Evolutionary conservation across 2,888 invertebrate species (phyloP).

Genomic region (Pollenia griseotomentosa): DNA sequence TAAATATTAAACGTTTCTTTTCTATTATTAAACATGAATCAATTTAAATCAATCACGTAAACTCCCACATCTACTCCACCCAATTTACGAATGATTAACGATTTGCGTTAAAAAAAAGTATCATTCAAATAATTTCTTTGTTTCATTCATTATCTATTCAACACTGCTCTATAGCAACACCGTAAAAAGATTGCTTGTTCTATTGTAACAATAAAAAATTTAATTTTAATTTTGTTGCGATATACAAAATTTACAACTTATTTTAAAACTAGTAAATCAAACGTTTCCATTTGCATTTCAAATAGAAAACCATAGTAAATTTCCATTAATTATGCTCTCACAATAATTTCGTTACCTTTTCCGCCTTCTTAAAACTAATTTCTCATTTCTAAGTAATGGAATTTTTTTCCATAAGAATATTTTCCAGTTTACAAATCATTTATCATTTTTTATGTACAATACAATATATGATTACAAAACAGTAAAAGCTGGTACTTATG

Average conservation of each 20-base stretch:
- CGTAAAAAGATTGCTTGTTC: neutral
- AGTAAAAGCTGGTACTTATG: neutral
- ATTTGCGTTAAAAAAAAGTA: neutral
- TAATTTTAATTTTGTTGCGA: constrained; percentile 10
- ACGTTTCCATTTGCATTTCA: constrained; percentile 6
- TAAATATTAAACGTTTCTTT: neutral
- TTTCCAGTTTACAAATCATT: constrained; percentile 48
- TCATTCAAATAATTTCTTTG: constrained; percentile 18
- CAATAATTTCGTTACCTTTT: constrained; percentile 26
- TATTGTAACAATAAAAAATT: neutral
- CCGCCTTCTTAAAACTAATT: constrained; percentile 13
- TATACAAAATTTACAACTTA: neutral
- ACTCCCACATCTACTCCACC: constrained; percentile 14
- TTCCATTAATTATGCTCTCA: neutral
- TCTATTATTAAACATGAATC: neutral
- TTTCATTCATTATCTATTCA: neutral
- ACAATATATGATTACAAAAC: neutral
- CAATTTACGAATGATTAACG: constrained; percentile 27
- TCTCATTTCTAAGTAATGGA: constrained; percentile 17
- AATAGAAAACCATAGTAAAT: neutral
- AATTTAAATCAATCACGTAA: neutral
- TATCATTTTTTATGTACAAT: constrained; percentile 18
- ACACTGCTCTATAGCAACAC: neutral
- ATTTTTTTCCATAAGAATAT: constrained; percentile 4
- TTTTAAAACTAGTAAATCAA: neutral